phyloP scores from a whole-genome alignment of 2,888 invertebrate species.

The Perizoma affinitatum region DNA sequence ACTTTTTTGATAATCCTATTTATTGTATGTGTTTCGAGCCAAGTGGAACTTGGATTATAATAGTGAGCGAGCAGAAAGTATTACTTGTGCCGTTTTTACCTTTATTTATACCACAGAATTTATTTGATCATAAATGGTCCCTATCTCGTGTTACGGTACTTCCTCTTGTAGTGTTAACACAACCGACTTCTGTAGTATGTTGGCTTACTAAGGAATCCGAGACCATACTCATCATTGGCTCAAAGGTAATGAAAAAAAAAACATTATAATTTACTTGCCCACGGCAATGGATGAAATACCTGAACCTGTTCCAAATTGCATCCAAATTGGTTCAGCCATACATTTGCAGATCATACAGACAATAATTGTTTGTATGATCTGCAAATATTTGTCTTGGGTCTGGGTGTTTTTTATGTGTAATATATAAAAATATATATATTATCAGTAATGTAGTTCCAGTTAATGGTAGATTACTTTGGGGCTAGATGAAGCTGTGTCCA shows the following conservation, averaged over 20 bases:
- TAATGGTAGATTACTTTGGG: too few relatives aligned
- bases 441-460: not conserved
- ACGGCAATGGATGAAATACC: too few relatives aligned
- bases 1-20: conserved; percentile 79
- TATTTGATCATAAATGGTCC: conserved; percentile 79
- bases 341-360: too few relatives aligned
- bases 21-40: conserved; percentile 93
- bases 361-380: too few relatives aligned
- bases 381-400: too few relatives aligned
- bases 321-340: too few relatives aligned
- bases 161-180: conserved; percentile 64
- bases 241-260: conserved; percentile 71
- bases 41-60: conserved; percentile 90
- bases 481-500: too few relatives aligned
- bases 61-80: conserved; percentile 82
- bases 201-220: conserved; percentile 90
- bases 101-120: conserved; percentile 70
- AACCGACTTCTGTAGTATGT: conserved; percentile 88
- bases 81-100: conserved; percentile 79
- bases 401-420: too few relatives aligned
- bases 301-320: too few relatives aligned
- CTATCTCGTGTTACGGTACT: conserved; percentile 76
- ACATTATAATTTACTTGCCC: too few relatives aligned
- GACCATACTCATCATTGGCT: conserved; percentile 88
- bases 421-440: not conserved